Evolutionary conservation across 2,797 vertebrate species (phyloP).

Genomic region (Rallus crepitans): DNA sequence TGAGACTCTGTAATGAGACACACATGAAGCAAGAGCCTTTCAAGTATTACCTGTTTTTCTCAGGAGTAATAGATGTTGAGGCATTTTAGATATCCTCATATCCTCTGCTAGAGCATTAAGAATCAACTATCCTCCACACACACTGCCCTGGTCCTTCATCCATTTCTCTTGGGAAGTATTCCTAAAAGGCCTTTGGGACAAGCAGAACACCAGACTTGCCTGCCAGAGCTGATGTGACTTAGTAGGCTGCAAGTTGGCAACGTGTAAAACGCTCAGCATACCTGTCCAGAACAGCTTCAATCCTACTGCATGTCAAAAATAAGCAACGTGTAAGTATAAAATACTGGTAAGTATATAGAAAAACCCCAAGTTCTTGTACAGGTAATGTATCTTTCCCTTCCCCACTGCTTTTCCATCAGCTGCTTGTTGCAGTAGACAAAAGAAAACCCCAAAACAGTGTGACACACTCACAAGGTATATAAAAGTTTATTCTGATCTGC

Average conservation of each 20-base stretch:
- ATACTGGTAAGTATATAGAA: rapidly evolving
- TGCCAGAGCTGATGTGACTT: neutral
- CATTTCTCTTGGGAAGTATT: neutral
- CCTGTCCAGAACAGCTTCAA: neutral
- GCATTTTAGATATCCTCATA: neutral
- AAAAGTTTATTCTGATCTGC: neutral
- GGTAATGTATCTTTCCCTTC: neutral
- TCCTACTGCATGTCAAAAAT: neutral
- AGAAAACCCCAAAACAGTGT: too few relatives aligned
- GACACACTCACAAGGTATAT: neutral
- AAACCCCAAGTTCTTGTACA: neutral
- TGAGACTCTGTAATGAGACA: neutral
- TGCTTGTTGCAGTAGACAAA: neutral
- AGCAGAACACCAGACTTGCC: neutral
- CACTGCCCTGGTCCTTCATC: neutral
- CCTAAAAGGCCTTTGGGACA: neutral
- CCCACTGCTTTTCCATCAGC: neutral
- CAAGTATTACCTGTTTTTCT: neutral
- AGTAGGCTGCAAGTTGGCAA: rapidly evolving
- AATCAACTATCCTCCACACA: neutral
- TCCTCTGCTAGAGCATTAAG: neutral
- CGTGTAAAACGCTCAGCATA: rapidly evolving
- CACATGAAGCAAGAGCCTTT: neutral
- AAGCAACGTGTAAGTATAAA: too few relatives aligned
- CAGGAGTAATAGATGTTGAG: neutral